Evolutionary conservation across 2,113 vertebrate species (phyloP), one percentile per base, ranked within the genome.

Genomic region (Hippoglossus stenolepis): DNA sequence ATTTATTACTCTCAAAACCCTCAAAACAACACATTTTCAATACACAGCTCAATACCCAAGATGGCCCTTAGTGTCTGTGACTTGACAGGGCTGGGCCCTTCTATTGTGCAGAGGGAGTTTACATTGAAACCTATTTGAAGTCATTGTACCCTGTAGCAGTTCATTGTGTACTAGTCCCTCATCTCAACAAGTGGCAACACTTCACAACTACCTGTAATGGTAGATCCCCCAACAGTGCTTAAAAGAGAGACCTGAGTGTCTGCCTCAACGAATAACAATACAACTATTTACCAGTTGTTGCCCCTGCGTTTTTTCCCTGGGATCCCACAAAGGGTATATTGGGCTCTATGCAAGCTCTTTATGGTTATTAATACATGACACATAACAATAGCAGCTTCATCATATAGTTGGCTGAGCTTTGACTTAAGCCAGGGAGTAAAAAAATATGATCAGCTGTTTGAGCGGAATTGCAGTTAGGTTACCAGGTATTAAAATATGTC

Each of bases 181-280:
- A 94, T 93, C 90, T 93, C 87, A 91, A 93, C 92, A 90, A 95
- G 90, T 78, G 85, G 90, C 64, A 79, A 88, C 87, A 94, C 86
- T 94, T 95, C 94, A 38, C 94, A 95, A 95, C 92, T 95, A 94
- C 93, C 93, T 94, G 94, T 90, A 94, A 95, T 84, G 62, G 74
- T 58, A 80, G 89, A 83, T 89, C 79, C 90, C 89, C 86, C 54
- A 80, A 67, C 75, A 62, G 76, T 40, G 11, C 73, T 93, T 72
- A 91, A 93, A 92, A 86, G 89, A 80, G 20, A 54, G 51, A 54
- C 20, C 18, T 10, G 51, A 87, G 87, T 92, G 93, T 94, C 92
- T 92, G 85, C 82, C 85, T 70, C 85, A 68, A 81, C 68, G 94
- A 93, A 95, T 95, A 89, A 95, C 94, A 95, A 95, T 93, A 76